Conservation (phyloP, 2,888 invertebrate genomes). For the Volucella zonaria region DNA sequence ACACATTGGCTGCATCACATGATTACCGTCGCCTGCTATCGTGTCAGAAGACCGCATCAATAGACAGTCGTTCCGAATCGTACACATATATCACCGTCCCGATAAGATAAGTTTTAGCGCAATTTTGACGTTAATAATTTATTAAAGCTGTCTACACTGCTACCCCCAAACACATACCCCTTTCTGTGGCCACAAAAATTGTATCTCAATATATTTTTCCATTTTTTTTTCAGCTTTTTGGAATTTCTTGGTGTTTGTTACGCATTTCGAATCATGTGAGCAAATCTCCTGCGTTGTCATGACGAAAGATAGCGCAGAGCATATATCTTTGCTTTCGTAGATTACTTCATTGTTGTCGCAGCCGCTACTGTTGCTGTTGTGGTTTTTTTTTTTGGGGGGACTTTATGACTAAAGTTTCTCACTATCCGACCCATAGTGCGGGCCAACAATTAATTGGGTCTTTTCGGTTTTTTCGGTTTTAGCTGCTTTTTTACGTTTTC, state of each 20-base stretch:
- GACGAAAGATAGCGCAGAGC: slow-evolving; percentile 50
- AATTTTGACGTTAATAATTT: slow-evolving; percentile 47
- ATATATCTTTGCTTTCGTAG: slow-evolving; percentile 31
- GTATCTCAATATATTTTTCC: not conserved
- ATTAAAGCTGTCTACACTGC: slow-evolving; percentile 12
- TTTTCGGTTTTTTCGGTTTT: slow-evolving; percentile 5
- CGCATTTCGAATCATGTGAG: slow-evolving; percentile 70
- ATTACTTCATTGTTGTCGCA: too few species aligned
- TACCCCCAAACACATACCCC: not conserved
- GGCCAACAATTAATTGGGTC: slow-evolving; percentile 51
- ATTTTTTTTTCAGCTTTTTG: slow-evolving; percentile 25
- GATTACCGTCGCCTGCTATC: too few species aligned
- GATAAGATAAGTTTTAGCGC: slow-evolving; percentile 52
- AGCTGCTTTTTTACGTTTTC: slow-evolving; percentile 24
- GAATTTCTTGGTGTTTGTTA: slow-evolving; percentile 46
- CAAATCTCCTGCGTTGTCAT: slow-evolving; percentile 55
- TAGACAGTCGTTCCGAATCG: too few species aligned
- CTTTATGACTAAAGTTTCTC: slow-evolving; percentile 21
- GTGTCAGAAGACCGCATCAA: too few species aligned
- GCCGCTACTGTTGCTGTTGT: not conserved
- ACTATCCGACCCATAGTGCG: slow-evolving; percentile 1
- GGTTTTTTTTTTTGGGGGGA: slow-evolving; percentile 9
- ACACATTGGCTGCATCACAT: too few species aligned
- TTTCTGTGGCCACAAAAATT: not conserved
- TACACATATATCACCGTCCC: not conserved